phyloP scores from a whole-genome alignment of 1,140 invertebrate genomes.

The Drosophila littoralis region DNA sequence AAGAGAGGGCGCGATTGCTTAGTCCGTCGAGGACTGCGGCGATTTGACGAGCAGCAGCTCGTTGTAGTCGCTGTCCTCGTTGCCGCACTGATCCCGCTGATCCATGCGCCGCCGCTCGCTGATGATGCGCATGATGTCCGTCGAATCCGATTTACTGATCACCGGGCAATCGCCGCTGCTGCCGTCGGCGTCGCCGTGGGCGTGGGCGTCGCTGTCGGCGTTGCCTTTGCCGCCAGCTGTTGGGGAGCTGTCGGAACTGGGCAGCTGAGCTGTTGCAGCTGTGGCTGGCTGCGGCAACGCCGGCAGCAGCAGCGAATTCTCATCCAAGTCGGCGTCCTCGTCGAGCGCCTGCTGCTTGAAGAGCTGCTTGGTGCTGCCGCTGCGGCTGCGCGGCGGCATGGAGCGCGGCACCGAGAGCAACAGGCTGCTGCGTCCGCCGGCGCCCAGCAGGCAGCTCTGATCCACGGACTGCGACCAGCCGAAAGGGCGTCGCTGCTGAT shows the following conservation, averaged over 20 bases:
- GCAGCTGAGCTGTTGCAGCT: neutral
- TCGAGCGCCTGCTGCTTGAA: slow-evolving; percentile 84
- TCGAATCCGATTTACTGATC: slow-evolving; percentile 73
- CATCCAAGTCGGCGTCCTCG: slow-evolving; percentile 82
- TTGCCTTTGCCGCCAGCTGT: slow-evolving; percentile 14
- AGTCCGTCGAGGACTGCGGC: slow-evolving; percentile 79
- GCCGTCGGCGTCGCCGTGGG: neutral
- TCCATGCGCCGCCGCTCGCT: slow-evolving; percentile 82
- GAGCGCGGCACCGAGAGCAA: slow-evolving; percentile 77
- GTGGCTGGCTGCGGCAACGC: slow-evolving; percentile 4
- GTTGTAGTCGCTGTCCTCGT: slow-evolving; percentile 81
- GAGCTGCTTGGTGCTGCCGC: slow-evolving; percentile 83
- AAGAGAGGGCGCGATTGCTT: slow-evolving; percentile 7
- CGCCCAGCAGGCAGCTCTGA: slow-evolving; percentile 57
- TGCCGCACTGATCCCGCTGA: slow-evolving; percentile 72
- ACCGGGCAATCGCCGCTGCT: slow-evolving; percentile 18
- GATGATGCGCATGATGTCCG: slow-evolving; percentile 82
- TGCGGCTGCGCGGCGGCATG: slow-evolving; percentile 82
- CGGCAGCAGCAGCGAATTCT: slow-evolving; percentile 77
- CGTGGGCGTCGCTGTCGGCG: neutral
- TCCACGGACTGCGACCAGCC: slow-evolving; percentile 82
- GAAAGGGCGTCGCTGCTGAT: slow-evolving; percentile 54
- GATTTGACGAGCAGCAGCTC: slow-evolving; percentile 81
- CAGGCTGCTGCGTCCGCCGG: slow-evolving; percentile 57
- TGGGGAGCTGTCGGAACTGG: slow-evolving; percentile 6